Evolutionary conservation across 1,140 invertebrate genomes (phyloP), one percentile per base, ranked within the genome.

Genomic region (Drosophila gunungcola): DNA sequence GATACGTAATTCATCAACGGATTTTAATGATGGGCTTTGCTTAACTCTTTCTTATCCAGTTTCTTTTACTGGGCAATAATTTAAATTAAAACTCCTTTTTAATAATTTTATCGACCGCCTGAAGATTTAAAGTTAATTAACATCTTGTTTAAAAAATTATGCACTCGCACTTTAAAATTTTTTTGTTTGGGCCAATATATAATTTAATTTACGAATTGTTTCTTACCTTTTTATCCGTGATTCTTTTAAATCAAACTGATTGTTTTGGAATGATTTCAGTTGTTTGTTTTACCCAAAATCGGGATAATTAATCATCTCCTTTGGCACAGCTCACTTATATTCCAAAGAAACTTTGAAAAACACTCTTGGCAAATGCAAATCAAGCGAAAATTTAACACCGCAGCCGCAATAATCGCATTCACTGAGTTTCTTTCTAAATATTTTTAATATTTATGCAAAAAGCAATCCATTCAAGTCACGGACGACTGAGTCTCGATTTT

Each of bases 251-350:
- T 39, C 21, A 10, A 32, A 63, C 32, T 13, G 32, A 32, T 64
- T 64, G 62, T 69, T 46, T 70, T 49, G 11, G 6, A 32, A 11
- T 43, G 38, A 43, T 43, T 68, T 65, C n/a, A 42, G 43, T 68
- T 68, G 46, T 68, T 68, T 57, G 21, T 34, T 56, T 70, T 70
- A 29, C 27, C 32, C 67, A 29, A 39, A 41, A 46, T 70, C 64
- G 13, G 42, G 43, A 41, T 49, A 57, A 70, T 70, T 70, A 70
- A 49, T 70, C 64, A 68, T 68, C 32, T 65, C 60, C 61, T 27
- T 21, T 16, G 13, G 38, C 45, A 36, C 64, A 52, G 27, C 6
- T 65, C 64, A 65, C 65, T 65, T 43, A 68, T 52, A 68, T 64
- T 68, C 60, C 41, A 65, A 38, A 27, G 11, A 42, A 49, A 63